Evolutionary conservation across 2,113 vertebrate genomes (phyloP), one percentile per base, ranked within the genome.

Genomic region (Rissa tridactyla): DNA sequence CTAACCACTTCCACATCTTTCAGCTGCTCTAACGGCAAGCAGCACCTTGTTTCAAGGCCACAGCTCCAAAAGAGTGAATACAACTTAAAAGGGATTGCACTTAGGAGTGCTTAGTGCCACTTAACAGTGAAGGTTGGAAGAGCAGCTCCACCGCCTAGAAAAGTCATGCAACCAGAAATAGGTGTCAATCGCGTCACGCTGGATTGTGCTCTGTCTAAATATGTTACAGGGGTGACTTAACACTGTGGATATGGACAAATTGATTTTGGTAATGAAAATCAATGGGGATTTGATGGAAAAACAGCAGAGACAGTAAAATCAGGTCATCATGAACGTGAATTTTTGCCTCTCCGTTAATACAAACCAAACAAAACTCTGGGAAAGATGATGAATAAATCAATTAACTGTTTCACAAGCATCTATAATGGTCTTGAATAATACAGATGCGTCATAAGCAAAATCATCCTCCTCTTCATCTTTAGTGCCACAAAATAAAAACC

Each of bases 281-380:
- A 44, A 30, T 9, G 3, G 6, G 5, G 2, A 36, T 75, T 75
- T 79, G 29, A 55, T 5, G n/a, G 40, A 19, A 86, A 92, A 90
- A 29, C 16, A 60, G 34, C 5, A 60, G 11, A 66, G 30, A 62
- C 4, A 58, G 22, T 51, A 86, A 90, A 69, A 92, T n/a, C 9
- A 29, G 25, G 23, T 57, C 61, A 75, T 8, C 1, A 3, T 8
- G 6, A 80, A 69, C 1, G 0, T 2, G 7, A 80, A 65, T 16
- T 68, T 85, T 69, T 65, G 10, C 34, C 72, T 71, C 25, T 68
- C 22, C 11, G 12, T 79, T 85, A 85, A 46, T 29, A 66, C 7
- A 73, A 91, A 54, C 26, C 21, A 70, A 94, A 68, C 5, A 10
- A 10, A 79, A 76, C 16, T 62, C 66, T 4, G 2, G 49, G n/a